Evolutionary conservation across 2,797 vertebrate species (phyloP).

Genomic region (Hemitrygon akajei): DNA sequence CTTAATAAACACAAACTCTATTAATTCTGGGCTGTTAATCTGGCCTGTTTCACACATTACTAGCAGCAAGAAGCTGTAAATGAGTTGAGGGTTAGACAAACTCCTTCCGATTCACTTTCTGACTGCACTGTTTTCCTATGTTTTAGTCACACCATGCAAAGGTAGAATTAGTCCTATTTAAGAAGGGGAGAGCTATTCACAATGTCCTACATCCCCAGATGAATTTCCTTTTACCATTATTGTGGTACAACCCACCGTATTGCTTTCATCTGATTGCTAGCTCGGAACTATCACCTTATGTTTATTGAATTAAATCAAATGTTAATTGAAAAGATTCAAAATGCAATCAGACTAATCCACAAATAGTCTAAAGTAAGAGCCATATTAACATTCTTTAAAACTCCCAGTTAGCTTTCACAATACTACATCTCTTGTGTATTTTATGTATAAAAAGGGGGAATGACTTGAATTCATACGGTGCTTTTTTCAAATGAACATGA

Average conservation of each 20-base stretch:
- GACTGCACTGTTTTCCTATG: neutral
- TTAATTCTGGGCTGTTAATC: conserved; percentile 26
- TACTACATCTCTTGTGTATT: no score
- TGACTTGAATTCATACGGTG: no score
- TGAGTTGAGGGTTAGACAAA: neutral
- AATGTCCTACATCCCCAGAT: neutral
- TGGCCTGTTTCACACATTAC: neutral
- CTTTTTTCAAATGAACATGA: no score
- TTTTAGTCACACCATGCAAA: neutral
- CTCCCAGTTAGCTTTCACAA: neutral
- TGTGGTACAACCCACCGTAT: no score
- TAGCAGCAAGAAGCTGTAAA: conserved; percentile 3
- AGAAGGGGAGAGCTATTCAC: neutral
- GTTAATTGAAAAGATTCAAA: neutral
- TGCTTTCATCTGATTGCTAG: neutral
- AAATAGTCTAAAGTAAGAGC: neutral
- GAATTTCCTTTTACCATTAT: neutral
- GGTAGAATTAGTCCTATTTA: neutral
- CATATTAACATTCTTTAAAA: neutral
- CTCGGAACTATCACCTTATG: neutral
- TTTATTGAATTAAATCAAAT: neutral
- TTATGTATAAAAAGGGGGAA: no score
- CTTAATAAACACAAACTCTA: conserved; percentile 33
- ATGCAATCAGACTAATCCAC: neutral
- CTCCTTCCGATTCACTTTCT: neutral